These are phyloP conservation scores for Andrena fulva DNA, from an alignment of 2,888 invertebrate genomes.

Conservation along the genomic window DNA sequence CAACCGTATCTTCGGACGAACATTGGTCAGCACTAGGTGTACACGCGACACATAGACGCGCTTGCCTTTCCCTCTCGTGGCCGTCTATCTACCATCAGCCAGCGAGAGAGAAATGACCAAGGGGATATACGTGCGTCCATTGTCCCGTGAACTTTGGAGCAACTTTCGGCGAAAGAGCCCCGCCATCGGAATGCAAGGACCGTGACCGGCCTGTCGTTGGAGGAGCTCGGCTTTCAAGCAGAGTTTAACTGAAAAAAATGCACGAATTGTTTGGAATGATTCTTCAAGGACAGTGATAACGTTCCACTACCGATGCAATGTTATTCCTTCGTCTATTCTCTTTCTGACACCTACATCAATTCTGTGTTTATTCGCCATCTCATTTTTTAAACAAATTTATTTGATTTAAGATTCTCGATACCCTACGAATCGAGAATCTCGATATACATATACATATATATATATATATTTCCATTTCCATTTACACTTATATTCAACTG, in stretches of 20 bases:
- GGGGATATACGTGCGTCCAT: constrained; percentile 79
- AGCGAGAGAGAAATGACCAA: constrained; percentile 67
- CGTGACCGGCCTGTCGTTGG: constrained; percentile 60
- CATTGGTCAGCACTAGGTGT: constrained; percentile 80
- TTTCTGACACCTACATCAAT: background rate
- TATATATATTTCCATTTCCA: background rate
- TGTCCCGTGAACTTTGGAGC: constrained; percentile 83
- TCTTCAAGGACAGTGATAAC: background rate
- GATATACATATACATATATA: no score
- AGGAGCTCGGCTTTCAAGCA: constrained; percentile 32
- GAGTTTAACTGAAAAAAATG: background rate
- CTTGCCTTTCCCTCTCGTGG: constrained; percentile 70
- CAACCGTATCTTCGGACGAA: constrained; percentile 83
- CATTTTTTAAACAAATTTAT: background rate
- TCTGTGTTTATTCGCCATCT: background rate
- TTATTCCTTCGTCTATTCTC: background rate
- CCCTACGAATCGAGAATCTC: no score
- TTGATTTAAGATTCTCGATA: background rate
- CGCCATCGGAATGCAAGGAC: constrained; percentile 56
- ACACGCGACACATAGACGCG: constrained; percentile 66
- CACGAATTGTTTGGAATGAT: background rate
- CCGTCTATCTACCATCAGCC: constrained; percentile 68
- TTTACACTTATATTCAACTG: background rate
- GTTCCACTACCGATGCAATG: background rate
- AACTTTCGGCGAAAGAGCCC: constrained; percentile 81